Base-by-base conservation (phyloP, 2,797 vertebrate genomes). In the Sebastes diaconus region DNA sequence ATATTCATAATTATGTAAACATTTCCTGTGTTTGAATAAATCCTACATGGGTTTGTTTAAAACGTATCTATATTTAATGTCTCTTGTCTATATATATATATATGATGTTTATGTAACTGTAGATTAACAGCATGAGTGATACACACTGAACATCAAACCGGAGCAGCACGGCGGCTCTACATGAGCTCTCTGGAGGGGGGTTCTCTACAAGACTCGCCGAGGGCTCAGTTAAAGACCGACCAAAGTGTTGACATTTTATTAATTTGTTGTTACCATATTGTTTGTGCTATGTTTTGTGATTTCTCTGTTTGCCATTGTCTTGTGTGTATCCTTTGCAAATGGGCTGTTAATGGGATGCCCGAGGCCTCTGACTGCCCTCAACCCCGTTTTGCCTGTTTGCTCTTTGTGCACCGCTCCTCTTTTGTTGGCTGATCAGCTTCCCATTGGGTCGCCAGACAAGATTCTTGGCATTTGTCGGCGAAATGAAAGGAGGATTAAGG, bases 401-500 rank as follows among this genome's bases (percentile, higher is more conserved):
- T 95, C 96, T 93, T 93, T 92, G 96, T 97, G 97, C 95, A 95
- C 95, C 93, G 95, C 96, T 93, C 93, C 90, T 93, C 97, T 96
- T 98, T 99, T 99, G 97, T 98, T 95, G 94, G 89, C 95, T 97
- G 97, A 97, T 97, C 97, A 97, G 97, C 95, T 96, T 97, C 97
- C 97, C 95, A 94, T 97, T 94, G 97, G 96, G 96, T 95, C 92
- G 83, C 94, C 96, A 96, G 97, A 97, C 96, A 96, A 96, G 96
- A 97, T 97, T 97, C 97, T 96, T 96, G 95, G 96, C 96, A 97
- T 97, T 97, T 96, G 97, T 97, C 96, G 96, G 97, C 93, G 85
- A 95, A 98, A 98, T 97, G 97, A 98, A 98, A 98, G 97, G 93
- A 87, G 96, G 97, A 98, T 98, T 98, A 98, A 95, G 93, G 95